Evolutionary conservation across 1,140 invertebrate species (phyloP), one percentile per base, ranked within the genome.

Genomic region (Brachionus angularis): DNA sequence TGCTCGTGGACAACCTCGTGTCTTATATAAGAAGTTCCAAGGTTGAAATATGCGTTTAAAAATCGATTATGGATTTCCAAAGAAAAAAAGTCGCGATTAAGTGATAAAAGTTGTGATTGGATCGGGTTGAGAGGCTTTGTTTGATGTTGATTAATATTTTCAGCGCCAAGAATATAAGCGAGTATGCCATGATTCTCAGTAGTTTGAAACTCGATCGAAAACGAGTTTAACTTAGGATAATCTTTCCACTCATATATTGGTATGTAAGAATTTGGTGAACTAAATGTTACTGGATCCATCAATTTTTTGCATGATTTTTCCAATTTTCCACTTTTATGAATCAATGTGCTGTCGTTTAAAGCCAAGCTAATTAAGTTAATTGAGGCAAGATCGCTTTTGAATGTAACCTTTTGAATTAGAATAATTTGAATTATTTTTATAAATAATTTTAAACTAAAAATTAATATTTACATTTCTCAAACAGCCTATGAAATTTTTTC

Each of bases 31-130:
- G 23, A 31, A 7, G 62, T 33, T n/a, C 62, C 62, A 14, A 67
- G 23, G 25, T 36, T 67, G 18, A 67, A 67, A 47, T 67, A 67
- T 14, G 42, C 62, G 25, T 67, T 67, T 12, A 67, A 16, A 50
- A 67, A 67, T n/a, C 62, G 44, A 47, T 67, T 67, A 21, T 67
- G 62, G 21, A 67, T 67, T 49, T 67, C 62, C 3, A 67, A 12
- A 8, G 62, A 67, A 34, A 67, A 67, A 67, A 67, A 67, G 12
- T 67, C 42, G 0, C 62, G 62, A 67, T 67, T 46, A 16, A 67
- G 18, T 27, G 62, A 67, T 23, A 58, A 21, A 1, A 58, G 53
- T 39, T 21, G 14, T 1, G 53, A 58, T 10, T 36, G 53, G 21
- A 58, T 39, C 12, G 18, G 21, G 3, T 58, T 42, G 3, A 21